Base-by-base conservation (phyloP, 2,888 invertebrate species). In the Spisula subtruncata region DNA sequence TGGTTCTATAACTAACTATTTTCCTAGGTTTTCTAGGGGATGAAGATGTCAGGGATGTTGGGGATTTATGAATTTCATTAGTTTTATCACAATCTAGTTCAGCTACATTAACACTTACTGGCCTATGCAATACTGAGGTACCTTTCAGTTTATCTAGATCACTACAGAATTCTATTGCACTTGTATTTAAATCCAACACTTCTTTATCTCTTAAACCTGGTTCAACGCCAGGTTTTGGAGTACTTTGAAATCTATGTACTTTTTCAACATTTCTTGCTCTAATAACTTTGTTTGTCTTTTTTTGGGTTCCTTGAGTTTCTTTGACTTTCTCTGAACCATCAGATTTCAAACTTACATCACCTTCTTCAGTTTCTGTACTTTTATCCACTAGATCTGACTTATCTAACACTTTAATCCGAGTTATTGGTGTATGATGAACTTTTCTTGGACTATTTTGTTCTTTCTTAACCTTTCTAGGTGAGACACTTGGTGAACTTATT, bases 1-100 rank as follows among this genome's bases (percentile, higher is more conserved):
- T 89, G 46, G 91, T 89, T 79, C 91, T 85, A 56, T 91, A 91
- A 88, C 92, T 91, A 14, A 81, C 84, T 51, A 92, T 89, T 86
- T 89, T 88, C 54, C 90, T 84, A 46, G 92, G 90, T 85, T 89
- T 91, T 41, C 88, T 88, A 29, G 89, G 86, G 0, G 88, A 75
- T n/a, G 48, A 32, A 18, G 81, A 79, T 20, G 29, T 20, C 25
- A 46, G 46, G 48, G 66, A 66, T 29, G 18, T 29, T 60, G 87
- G 83, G 10, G 83, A 87, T n/a, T 51, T 79, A 80, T 71, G 85
- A 32, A n/a, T 20, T 48, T 81, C 48, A 48, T 80, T 60, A 60
- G 71, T 54, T 75, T 54, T 75, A 75, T 89, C 84, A 86, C 54
- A 80, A 48, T 51, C 71, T 14, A 81, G 66, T 79, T 75, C 79